Evolutionary conservation across 2,888 invertebrate species (phyloP), one percentile per base, ranked within the genome.

Genomic region (Aphodius sticticus): DNA sequence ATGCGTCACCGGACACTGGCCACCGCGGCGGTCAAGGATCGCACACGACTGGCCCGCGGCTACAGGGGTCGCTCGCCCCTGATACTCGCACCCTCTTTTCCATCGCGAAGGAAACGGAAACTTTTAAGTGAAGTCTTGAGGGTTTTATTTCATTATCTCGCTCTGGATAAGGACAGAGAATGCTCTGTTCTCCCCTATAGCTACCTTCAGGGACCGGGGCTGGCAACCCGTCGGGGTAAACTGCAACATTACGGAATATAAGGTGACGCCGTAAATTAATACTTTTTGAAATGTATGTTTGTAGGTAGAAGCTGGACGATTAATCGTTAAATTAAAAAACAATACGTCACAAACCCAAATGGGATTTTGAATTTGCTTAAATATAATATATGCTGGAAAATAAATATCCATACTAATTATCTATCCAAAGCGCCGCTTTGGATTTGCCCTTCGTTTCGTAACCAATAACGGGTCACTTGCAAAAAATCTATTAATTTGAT

Each of bases 1-100:
- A 86, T 84, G 85, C 86, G 86, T 79, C 77, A 85, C 84, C 87
- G 87, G 88, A 88, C 89, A 89, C 88, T 83, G 88, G 88, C 87
- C 86, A 87, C 87, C 86, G 82, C 83, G 77, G 81, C 84, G 87
- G 84, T 85, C 86, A 86, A 84, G 84, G 84, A 84, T 84, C 83
- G 83, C 82, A 83, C 83, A 84, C 90, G 90, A 82, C 82, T 79
- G 82, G 82, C 77, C 79, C 86, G 88, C 87, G 88, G 70, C 77
- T 26, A 26, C 26, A 26, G 26, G 26, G 53, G 4, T 79, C 35
- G 77, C 74, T 69, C 75, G 76, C 78, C 69, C 69, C 79, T 36
- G 38, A 35, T 38, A 35, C 70, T 76, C 75, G 76, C 69, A 26
- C 53, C 37, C 71, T 69, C 16, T 35, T 36, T 53, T 53, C 9